Evolutionary conservation across 2,113 vertebrate species (phyloP).

Genomic region (Eolophus roseicapilla): DNA sequence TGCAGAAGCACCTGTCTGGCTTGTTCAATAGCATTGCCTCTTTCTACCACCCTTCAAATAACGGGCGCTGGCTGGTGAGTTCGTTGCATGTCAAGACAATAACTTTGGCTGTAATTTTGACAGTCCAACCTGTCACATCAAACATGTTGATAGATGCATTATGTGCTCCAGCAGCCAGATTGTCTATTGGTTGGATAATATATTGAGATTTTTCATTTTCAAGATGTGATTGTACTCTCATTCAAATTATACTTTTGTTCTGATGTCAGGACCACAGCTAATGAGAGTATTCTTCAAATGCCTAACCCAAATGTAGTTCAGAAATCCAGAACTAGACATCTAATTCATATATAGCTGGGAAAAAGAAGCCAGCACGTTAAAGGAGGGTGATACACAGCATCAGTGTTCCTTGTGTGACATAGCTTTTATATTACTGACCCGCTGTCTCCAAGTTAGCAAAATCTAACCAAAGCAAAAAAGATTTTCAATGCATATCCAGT

Average conservation of each 20-base stretch:
- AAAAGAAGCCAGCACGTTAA: background rate
- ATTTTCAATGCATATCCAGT: background rate
- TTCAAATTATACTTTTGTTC: background rate
- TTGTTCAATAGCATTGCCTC: conserved; percentile 96
- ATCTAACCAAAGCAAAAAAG: background rate
- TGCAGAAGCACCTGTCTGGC: conserved; percentile 91
- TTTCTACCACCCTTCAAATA: conserved; percentile 97
- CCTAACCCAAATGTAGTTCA: background rate
- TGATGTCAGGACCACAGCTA: background rate
- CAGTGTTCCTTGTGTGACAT: background rate
- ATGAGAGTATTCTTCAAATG: background rate
- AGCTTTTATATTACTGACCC: background rate
- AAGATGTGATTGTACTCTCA: background rate
- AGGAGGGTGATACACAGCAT: background rate
- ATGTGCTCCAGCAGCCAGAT: background rate
- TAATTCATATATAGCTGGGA: background rate
- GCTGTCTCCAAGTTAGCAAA: background rate
- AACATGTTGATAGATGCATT: background rate
- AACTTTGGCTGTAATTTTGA: background rate
- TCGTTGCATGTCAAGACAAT: background rate
- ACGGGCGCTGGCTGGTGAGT: conserved; percentile 97
- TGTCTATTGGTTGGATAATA: background rate
- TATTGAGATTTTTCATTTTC: background rate
- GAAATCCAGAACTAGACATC: background rate
- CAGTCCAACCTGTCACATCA: background rate